Evolutionary conservation across 2,888 invertebrate genomes (phyloP).

Genomic region (Stramonita haemastoma): DNA sequence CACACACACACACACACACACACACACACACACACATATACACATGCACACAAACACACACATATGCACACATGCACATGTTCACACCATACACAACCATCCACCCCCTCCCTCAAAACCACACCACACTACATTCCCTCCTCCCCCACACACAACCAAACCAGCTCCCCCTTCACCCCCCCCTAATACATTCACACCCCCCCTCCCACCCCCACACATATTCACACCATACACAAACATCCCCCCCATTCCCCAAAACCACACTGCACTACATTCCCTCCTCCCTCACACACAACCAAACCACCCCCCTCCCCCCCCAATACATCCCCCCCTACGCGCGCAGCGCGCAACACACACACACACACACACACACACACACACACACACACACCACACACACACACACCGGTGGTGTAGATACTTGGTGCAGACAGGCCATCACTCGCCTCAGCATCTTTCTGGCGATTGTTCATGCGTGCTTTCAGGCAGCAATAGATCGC

Average conservation of each 20-base stretch:
- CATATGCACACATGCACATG: background rate
- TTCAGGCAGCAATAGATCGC: conserved; percentile 47
- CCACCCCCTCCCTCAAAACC: background rate
- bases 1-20: background rate
- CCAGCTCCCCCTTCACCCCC: background rate
- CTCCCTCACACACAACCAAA: background rate
- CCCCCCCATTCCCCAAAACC: background rate
- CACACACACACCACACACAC: conserved; percentile 25
- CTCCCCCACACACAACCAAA: background rate
- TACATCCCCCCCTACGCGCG: background rate
- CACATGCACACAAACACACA: background rate
- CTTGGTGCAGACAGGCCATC: conserved; percentile 34
- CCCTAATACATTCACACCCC: background rate
- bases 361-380: background rate
- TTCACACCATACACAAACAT: background rate
- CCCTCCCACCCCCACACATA: background rate
- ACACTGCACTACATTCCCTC: background rate
- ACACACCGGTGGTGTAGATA: conserved; percentile 46
- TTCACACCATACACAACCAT: background rate
- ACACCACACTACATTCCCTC: background rate
- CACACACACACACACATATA: background rate
- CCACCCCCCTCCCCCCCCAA: background rate
- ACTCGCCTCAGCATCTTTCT: conserved; percentile 22
- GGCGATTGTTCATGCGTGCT: conserved; percentile 21
- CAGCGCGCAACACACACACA: background rate